Percentiles rank a stretch among this genome's conserved stretches.
phyloP scores from a whole-genome alignment of 1,140 invertebrate genomes.

The Ladona fulva region DNA sequence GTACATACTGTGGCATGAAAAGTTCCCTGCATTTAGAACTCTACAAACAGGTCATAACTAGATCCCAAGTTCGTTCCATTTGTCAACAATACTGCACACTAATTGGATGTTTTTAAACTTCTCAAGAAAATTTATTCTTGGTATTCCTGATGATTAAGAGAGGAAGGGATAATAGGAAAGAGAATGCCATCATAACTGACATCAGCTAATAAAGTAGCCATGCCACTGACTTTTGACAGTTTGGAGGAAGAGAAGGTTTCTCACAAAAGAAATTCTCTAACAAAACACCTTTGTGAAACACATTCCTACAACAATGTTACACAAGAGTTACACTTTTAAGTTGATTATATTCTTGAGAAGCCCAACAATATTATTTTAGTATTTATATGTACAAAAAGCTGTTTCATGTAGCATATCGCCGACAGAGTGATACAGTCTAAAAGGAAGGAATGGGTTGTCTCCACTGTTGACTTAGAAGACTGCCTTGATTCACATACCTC shows the following conservation, averaged over 20 bases:
- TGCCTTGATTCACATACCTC: slow-evolving; percentile 1
- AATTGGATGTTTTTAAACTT: slow-evolving; percentile 18
- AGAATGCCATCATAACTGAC: background rate
- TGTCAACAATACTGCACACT: slow-evolving; percentile 21
- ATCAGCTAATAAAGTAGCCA: background rate
- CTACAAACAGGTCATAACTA: background rate
- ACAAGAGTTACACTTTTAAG: slow-evolving; percentile 10
- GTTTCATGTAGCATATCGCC: slow-evolving; percentile 14
- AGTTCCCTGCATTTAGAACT: background rate
- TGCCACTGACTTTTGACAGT: background rate
- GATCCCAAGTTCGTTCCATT: slow-evolving; percentile 8
- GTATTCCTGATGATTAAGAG: background rate
- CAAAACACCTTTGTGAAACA: slow-evolving; percentile 4
- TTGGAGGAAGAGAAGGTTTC: background rate
- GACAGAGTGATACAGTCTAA: background rate
- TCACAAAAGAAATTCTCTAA: background rate
- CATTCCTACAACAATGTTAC: background rate
- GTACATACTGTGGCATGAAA: slow-evolving; percentile 1
- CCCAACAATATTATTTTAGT: slow-evolving; percentile 20
- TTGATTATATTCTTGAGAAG: slow-evolving; percentile 19
- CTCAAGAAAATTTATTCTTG: slow-evolving; percentile 17
- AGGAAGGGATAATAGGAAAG: background rate
- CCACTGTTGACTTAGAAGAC: slow-evolving; percentile 12
- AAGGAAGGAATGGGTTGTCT: background rate
- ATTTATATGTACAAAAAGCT: slow-evolving; percentile 22